phyloP scores from a whole-genome alignment of 2,888 invertebrate genomes.

The Harpalus rubripes region DNA sequence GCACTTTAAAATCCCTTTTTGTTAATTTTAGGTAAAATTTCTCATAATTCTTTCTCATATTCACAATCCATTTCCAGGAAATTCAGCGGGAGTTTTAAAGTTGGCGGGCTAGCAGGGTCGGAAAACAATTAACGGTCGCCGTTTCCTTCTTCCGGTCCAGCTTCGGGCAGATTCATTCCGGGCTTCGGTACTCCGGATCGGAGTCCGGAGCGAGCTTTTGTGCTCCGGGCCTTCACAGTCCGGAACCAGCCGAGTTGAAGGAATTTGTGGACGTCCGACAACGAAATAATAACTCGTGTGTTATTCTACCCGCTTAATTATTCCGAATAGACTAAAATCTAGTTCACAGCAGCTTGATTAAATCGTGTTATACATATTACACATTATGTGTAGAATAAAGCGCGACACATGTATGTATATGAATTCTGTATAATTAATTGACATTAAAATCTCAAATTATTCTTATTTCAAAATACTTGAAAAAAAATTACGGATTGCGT shows the following conservation, averaged over 20 bases:
- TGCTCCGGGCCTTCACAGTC: neutral
- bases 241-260: constrained; percentile 32
- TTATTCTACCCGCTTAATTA: constrained; percentile 29
- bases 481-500: too few species aligned
- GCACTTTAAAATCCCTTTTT: neutral
- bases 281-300: constrained; percentile 19
- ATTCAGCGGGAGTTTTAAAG: constrained; percentile 23
- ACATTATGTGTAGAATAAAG: too few species aligned
- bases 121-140: constrained; percentile 48
- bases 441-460: too few species aligned
- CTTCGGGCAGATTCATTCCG: constrained; percentile 14
- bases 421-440: too few species aligned
- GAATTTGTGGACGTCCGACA: constrained; percentile 43
- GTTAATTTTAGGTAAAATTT: neutral
- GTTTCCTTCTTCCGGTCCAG: constrained; percentile 46
- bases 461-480: too few species aligned
- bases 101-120: constrained; percentile 18
- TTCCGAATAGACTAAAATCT: neutral
- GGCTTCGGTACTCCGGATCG: neutral
- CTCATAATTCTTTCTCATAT: neutral
- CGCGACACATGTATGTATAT: too few species aligned
- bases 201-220: constrained; percentile 19
- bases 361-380: neutral
- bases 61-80: constrained; percentile 14
- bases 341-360: neutral